phyloP scores from a whole-genome alignment of 2,888 invertebrate species.

The Alloscopus bannaensis region DNA sequence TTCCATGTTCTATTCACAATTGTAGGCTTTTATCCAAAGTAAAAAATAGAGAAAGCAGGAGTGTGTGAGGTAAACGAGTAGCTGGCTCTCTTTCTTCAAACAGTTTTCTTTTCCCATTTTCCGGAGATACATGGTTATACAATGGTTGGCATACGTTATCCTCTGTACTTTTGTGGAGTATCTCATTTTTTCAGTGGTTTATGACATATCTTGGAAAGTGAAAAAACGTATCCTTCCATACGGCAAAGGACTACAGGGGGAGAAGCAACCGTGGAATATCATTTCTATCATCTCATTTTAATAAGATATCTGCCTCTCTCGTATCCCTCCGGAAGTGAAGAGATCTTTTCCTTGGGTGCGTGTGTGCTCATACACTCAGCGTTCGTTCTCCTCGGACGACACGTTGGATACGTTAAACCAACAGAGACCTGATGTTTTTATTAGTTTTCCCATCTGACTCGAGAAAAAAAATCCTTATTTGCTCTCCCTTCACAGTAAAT shows the following conservation, averaged over 20 bases:
- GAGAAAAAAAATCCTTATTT: constrained; percentile 35
- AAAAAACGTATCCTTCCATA: constrained; percentile 25
- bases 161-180: constrained; percentile 2
- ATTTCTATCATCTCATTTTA: constrained; percentile 51
- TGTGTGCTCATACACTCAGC: neutral
- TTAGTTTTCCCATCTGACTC: constrained; percentile 44
- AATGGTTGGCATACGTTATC: constrained; percentile 2
- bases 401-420: constrained; percentile 24
- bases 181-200: constrained; percentile 20
- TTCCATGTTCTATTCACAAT: too few relatives aligned
- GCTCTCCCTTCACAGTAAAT: constrained; percentile 27
- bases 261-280: constrained; percentile 27
- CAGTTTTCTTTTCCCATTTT: constrained; percentile 15
- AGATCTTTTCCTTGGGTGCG: constrained; percentile 18
- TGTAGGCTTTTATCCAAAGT: too few relatives aligned
- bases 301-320: constrained; percentile 48
- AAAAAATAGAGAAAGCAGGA: too few relatives aligned
- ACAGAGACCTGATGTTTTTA: constrained; percentile 45
- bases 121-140: neutral
- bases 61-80: too few relatives aligned
- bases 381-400: neutral
- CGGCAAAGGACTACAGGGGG: too few relatives aligned
- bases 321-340: constrained; percentile 40
- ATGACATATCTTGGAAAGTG: constrained; percentile 47
- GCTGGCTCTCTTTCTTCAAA: constrained; percentile 1